Evolutionary conservation across 1,140 invertebrate species (phyloP), one percentile per base, ranked within the genome.

Genomic region (Drosophila subpulchrella): DNA sequence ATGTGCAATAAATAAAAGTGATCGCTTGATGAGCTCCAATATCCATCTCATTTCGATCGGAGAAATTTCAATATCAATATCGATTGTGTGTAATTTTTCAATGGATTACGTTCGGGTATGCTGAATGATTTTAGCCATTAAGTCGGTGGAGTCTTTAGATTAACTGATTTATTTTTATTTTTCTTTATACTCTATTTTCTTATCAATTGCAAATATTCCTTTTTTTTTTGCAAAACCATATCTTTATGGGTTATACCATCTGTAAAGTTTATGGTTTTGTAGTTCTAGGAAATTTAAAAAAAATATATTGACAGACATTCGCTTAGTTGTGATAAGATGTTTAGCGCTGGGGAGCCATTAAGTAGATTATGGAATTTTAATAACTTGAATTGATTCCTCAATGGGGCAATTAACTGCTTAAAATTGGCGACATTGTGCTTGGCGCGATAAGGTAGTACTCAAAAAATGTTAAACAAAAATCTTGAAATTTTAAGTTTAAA

Each of bases 1-100:
- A 78, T 81, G 75, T 71, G 70, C 61, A 48, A 72, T 86, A 86
- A 86, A 86, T 73, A 83, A 76, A 75, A 68, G 32, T 78, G 82
- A 82, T 72, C 30, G 75, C 62, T 76, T 83, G 76, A 86, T 88
- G 79, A 63, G 63, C 48, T 24, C 36, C 50, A 68, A 55, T 46
- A 56, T 68, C 67, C 42, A 71, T 50, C 51, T 58, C 34, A 57
- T n/a, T 57, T 57, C 44, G 42, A 65, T 58, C 42, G 36, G 12
- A 41, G 50, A 20, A 53, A 60, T 60, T 34, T 56, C 59, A 47
- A 15, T 56, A 47, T 54, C 50, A 42, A 15, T 15, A 44, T 56
- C 54, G 47, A 59, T 77, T 63, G 58, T 50, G 11, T 47, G 51
- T 41, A 71, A 71, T 71, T 71, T 58, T 24, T 63, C 27, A 3